Percentiles rank a stretch among this genome's conserved stretches.
These are phyloP conservation scores for Donacobius atricapilla DNA, from an alignment of 2,113 vertebrate species.

Conservation along the genomic window DNA sequence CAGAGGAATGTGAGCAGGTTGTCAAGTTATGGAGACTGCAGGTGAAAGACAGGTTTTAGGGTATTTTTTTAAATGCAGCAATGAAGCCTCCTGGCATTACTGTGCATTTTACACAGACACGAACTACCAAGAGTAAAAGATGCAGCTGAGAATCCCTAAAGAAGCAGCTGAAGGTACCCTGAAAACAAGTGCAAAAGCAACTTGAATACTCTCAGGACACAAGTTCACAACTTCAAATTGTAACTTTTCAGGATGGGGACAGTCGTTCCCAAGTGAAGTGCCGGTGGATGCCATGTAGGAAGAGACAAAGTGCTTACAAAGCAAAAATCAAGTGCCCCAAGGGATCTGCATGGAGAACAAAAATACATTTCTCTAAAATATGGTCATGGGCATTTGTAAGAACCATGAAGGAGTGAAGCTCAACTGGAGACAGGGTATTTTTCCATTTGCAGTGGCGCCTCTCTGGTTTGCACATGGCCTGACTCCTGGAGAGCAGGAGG, in stretches of 20 bases:
- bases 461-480: too few species aligned
- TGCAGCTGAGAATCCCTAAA: background rate
- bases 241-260: background rate
- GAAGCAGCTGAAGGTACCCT: background rate
- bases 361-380: background rate
- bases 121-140: background rate
- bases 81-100: background rate
- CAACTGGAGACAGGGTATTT: background rate
- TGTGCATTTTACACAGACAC: background rate
- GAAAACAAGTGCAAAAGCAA: background rate
- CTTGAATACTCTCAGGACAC: background rate
- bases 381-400: background rate
- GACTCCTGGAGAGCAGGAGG: background rate
- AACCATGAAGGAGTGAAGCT: background rate
- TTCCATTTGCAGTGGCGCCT: background rate
- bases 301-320: background rate
- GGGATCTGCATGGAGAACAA: background rate
- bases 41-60: slow-evolving; percentile 2
- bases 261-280: background rate
- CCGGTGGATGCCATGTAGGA: background rate
- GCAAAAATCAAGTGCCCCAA: background rate
- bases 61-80: slow-evolving; percentile 1
- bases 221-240: background rate
- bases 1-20: background rate
- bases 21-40: slow-evolving; percentile 21